Base-by-base conservation (phyloP, 2,113 vertebrate genomes). In the Saccopteryx leptura region DNA sequence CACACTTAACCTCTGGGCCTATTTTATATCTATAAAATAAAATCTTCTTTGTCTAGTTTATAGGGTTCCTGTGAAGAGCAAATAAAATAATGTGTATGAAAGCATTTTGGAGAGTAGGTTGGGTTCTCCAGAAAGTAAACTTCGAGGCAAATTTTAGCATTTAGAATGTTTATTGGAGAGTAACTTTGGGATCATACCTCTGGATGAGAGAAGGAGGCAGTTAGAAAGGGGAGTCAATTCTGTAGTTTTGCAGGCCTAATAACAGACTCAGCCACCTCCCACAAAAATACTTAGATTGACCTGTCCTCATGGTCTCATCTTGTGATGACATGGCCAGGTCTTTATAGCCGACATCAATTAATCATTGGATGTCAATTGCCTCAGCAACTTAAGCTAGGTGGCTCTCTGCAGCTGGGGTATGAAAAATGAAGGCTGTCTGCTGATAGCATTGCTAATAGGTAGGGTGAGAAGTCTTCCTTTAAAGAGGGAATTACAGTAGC, bases 1-100 rank as follows among this genome's bases (percentile, higher is more conserved):
- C 21, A 66, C 28, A 66, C 5, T 86, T 95, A 88, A 72, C 69
- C 71, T 93, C 39, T 63, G 18, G 31, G 4, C 12, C 85, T 76
- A 14, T 58, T 86, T 50, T 93, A 58, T 56, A 82, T 76, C n/a
- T 60, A 17, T 80, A 88, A 90, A 96, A 90, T 93, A 83, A 89
- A 80, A 68, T 66, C 9, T 91, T 17, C 26, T 11, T 89, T 84
- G 10, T 76, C 52, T 95, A 46, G 39, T n/a, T 84, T 52, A 91
- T 4, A 88, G 46, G 15, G 19, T 88, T 76, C 65, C 10, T 56
- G 28, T 63, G 75, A 93, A 90, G 50, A 71, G 21, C 56, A 94
- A 97, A 65, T n/a, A 80, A 80, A 21, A 86, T 39, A 93, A 66
- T 66, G 26, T 46, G n/a, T 17, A 60, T 69, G 14, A 91, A 78